Percentiles rank a stretch among this genome's conserved stretches.
Conservation (phyloP, 2,797 vertebrate genomes). For the Micropoecilia bifurca region DNA sequence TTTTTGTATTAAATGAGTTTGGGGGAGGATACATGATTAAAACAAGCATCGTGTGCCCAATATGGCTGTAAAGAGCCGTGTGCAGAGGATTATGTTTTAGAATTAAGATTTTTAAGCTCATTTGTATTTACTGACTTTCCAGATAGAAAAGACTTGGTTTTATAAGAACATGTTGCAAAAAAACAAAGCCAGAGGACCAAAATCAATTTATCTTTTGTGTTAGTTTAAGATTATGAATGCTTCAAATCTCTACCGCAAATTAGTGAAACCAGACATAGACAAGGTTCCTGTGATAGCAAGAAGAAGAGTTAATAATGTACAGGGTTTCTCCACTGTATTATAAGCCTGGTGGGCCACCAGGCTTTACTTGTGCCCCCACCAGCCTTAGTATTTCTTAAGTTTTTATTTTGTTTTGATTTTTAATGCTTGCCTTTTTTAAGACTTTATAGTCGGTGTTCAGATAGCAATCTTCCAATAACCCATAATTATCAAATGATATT, state of each 20-base stretch:
- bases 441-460: too few relatives aligned
- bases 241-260: not conserved
- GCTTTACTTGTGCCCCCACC: too few relatives aligned
- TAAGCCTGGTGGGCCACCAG: too few relatives aligned
- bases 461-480: too few relatives aligned
- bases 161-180: not conserved
- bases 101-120: not conserved
- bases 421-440: too few relatives aligned
- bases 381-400: too few relatives aligned
- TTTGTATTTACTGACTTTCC: not conserved
- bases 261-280: not conserved
- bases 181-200: not conserved
- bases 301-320: not conserved
- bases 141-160: not conserved
- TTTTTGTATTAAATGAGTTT: slow-evolving; percentile 11
- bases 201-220: not conserved
- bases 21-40: not conserved
- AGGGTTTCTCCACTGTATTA: not conserved
- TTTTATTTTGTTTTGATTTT: too few relatives aligned
- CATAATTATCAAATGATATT: too few relatives aligned
- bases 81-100: not conserved
- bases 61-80: not conserved
- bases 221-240: not conserved
- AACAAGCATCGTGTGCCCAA: not conserved
- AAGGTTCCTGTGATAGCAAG: not conserved